Conservation (phyloP, 2,797 vertebrate species). For the Ispidina picta region DNA sequence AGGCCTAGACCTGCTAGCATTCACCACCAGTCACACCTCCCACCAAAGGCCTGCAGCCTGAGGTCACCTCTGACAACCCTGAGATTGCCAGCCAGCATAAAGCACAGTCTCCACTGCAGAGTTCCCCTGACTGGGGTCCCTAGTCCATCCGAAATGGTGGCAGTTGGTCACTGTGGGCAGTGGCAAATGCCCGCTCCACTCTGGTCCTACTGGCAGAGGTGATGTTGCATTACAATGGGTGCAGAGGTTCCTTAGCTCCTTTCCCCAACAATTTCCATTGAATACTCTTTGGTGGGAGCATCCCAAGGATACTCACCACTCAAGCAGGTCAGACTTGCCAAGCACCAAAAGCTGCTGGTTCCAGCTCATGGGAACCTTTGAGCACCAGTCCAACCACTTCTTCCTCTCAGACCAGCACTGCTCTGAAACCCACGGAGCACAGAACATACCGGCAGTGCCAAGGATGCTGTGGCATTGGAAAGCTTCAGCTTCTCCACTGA, state of each 20-base stretch:
- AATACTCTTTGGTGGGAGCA: not conserved
- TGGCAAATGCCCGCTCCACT: not conserved
- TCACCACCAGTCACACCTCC: not conserved
- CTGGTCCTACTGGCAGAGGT: not conserved
- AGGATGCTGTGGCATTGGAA: not conserved
- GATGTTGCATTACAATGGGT: not conserved
- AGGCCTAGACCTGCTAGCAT: not conserved
- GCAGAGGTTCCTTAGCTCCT: not conserved
- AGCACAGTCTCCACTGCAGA: accelerated
- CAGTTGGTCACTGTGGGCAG: not conserved
- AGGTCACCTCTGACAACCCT: not conserved
- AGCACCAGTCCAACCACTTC: not conserved
- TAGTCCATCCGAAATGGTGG: not conserved
- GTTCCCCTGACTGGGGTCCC: accelerated
- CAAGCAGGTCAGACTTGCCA: not conserved
- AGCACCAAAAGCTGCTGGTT: not conserved
- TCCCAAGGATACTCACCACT: not conserved
- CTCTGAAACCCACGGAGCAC: not conserved
- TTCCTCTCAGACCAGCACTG: not conserved
- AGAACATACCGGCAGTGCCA: no score
- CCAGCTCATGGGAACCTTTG: not conserved
- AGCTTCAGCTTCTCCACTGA: not conserved
- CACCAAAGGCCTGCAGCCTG: not conserved
- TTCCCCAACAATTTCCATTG: not conserved
- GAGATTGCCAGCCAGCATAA: not conserved